Base-by-base conservation (phyloP, 2,797 vertebrate species). In the Halcyon leucocephala region DNA sequence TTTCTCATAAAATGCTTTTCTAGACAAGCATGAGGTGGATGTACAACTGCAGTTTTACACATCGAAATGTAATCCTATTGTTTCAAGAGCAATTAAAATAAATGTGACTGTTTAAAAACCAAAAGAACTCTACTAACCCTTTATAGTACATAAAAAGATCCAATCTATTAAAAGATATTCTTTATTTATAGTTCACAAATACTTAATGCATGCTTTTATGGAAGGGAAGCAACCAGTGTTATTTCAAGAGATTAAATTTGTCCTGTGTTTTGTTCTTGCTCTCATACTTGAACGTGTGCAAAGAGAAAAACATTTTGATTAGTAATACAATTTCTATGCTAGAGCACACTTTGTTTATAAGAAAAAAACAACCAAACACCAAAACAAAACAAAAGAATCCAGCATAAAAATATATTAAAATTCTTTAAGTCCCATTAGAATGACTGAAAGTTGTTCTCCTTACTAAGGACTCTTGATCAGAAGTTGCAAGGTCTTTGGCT, bases 201-300 rank as follows among this genome's bases (percentile, higher is more conserved):
- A 58, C 67, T 66, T 82, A 82, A 62, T 73, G 28, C 37, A 66
- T 77, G 31, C 48, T 58, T 93, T 86, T 74, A 48, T 67, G n/a
- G 46, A 67, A 42, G 66, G 67, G 39, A 85, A 60, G 7, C 15
- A 93, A 77, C 84, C 31, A 12, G 37, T 61, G 29, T 89, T 94
- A 81, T 52, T 95, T 93, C 58, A 88, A 74, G 66, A 72, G 82
- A 78, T 76, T 80, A 94, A 85, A 44, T 89, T 92, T 93, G 35
- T 86, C 92, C 41, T 78, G 14, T 48, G 7, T 87, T 92, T 89
- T 91, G 22, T 95, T 25, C 46, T 71, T 67, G 33, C 41, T 69
- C 71, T 92, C 39, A 15, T 48, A 33, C 42, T 83, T 93, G 46
- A 80, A 42, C 0, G 0, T 54, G 19, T 74, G 35, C 41, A 51